Conservation (phyloP, 2,113 vertebrate species). For the Gobius niger region DNA sequence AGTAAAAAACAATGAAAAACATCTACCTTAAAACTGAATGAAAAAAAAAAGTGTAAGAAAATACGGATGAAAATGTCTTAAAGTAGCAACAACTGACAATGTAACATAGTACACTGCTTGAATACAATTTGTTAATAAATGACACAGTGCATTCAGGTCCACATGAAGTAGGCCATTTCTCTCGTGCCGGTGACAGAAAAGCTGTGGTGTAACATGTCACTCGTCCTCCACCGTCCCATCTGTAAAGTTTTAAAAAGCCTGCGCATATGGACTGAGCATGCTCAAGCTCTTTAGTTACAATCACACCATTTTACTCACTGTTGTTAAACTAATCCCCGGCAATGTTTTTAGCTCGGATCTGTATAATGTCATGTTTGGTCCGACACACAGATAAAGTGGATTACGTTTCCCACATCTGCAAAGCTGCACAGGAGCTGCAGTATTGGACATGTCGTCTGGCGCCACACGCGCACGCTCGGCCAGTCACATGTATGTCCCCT, state of each 20-base stretch:
- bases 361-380: conserved; percentile 47
- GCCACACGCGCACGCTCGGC: conserved; percentile 1
- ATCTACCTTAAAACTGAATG: too few relatives aligned
- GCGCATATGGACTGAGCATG: not conserved
- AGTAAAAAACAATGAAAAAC: too few relatives aligned
- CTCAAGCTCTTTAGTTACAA: not conserved
- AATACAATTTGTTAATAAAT: too few relatives aligned
- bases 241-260: not conserved
- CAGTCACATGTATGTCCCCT: conserved; percentile 18
- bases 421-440: conserved; percentile 35
- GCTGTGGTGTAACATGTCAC: conserved; percentile 11
- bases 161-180: conserved; percentile 12
- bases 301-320: not conserved
- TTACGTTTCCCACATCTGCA: conserved; percentile 60
- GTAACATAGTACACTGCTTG: too few relatives aligned
- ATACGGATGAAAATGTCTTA: too few relatives aligned
- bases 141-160: not conserved
- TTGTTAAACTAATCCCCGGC: not conserved
- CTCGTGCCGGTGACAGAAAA: conserved; percentile 18
- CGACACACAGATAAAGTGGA: conserved; percentile 59
- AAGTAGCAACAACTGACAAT: too few relatives aligned
- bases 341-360: conserved; percentile 4
- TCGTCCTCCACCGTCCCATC: not conserved
- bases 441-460: conserved; percentile 27
- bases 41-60: too few relatives aligned